phyloP scores from a whole-genome alignment of 2,113 vertebrate genomes.

The Candoia aspera region DNA sequence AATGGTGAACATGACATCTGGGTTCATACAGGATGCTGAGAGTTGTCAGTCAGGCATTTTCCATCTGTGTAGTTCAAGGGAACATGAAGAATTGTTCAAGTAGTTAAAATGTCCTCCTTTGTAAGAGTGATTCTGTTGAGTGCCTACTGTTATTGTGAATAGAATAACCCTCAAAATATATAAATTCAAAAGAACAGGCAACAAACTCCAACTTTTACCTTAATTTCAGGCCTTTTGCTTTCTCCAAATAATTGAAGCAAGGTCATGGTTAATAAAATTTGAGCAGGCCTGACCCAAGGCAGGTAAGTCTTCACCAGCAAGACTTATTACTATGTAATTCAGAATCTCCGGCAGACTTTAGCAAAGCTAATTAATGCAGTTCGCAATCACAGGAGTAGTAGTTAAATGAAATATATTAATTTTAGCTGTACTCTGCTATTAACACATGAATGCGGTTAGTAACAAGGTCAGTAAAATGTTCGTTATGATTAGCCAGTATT shows the following conservation, averaged over 20 bases:
- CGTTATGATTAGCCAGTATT: background rate
- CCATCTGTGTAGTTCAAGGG: background rate
- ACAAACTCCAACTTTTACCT: slow-evolving; percentile 27
- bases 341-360: background rate
- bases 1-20: too few relatives aligned
- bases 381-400: accelerated
- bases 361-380: background rate
- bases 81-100: background rate
- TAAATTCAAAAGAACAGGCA: background rate
- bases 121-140: background rate
- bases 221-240: slow-evolving; percentile 32
- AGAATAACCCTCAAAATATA: background rate
- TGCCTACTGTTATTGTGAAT: slow-evolving; percentile 11
- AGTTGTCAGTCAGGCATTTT: background rate
- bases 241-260: slow-evolving; percentile 45
- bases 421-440: background rate
- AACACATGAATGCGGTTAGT: background rate
- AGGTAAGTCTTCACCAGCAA: background rate
- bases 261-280: slow-evolving; percentile 1
- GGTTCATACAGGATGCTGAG: background rate
- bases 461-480: background rate
- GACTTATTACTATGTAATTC: background rate
- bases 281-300: slow-evolving; percentile 28
- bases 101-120: background rate
- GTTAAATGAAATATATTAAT: background rate